phyloP scores from a whole-genome alignment of 2,113 vertebrate genomes.

The Butastur rufipennis region DNA sequence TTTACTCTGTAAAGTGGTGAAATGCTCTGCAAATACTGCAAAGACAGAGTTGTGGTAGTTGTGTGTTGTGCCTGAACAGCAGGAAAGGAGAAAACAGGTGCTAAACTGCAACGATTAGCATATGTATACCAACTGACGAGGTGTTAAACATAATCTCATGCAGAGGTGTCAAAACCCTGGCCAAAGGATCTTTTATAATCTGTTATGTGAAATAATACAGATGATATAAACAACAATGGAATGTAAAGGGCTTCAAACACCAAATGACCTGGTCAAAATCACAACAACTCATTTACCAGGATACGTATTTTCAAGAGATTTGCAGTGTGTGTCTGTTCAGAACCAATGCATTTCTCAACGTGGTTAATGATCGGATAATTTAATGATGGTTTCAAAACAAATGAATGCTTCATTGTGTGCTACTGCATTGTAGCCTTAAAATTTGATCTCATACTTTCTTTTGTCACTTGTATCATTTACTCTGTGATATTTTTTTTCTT shows the following conservation, averaged over 20 bases:
- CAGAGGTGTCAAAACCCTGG: slow-evolving; percentile 61
- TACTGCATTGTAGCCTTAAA: not conserved
- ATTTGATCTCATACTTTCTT: not conserved
- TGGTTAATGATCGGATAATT: not conserved
- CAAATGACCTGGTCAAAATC: not conserved
- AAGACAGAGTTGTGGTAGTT: not conserved
- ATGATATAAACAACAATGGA: not conserved
- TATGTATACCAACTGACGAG: slow-evolving; percentile 27
- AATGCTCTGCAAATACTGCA: not conserved
- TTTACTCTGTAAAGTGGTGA: not conserved
- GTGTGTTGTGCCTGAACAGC: slow-evolving; percentile 44
- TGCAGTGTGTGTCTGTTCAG: not conserved
- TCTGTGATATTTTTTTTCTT: not conserved
- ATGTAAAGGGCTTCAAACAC: not conserved
- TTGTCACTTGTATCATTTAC: not conserved
- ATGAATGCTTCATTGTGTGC: not conserved
- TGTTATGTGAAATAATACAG: not conserved
- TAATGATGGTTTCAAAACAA: not conserved
- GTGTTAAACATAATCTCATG: slow-evolving; percentile 56
- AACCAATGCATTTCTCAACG: not conserved
- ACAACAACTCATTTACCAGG: not conserved
- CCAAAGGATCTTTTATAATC: not conserved
- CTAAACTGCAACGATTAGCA: slow-evolving; percentile 56
- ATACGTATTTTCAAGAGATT: not conserved
- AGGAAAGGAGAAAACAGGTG: slow-evolving; percentile 63